These are phyloP conservation scores for Sinocyclocheilus rhinocerous DNA, from an alignment of 2,113 vertebrate species.

Conservation along the genomic window DNA sequence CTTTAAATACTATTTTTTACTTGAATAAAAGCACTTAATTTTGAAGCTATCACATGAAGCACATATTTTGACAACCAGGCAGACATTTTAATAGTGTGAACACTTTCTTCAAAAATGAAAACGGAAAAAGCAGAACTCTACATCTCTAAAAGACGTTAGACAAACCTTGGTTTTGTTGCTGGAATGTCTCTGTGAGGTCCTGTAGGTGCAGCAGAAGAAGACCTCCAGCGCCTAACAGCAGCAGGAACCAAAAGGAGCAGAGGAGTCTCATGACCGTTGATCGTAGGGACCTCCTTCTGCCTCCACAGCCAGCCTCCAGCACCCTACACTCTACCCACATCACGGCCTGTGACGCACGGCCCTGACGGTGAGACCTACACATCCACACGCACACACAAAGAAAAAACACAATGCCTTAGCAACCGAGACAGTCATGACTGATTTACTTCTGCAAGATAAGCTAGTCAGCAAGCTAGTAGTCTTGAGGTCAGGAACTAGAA, in stretches of 20 bases:
- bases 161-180: constrained; percentile 80
- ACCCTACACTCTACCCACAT: constrained; percentile 70
- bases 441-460: background rate
- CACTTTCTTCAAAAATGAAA: too few relatives aligned
- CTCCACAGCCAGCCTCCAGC: constrained; percentile 64
- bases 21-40: too few relatives aligned
- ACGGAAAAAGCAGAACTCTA: too few relatives aligned
- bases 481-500: background rate
- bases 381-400: background rate
- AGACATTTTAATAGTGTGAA: too few relatives aligned
- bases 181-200: constrained; percentile 83
- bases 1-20: too few relatives aligned
- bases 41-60: too few relatives aligned
- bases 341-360: constrained; percentile 54
- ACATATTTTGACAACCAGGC: too few relatives aligned
- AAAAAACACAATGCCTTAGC: background rate
- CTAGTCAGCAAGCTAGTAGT: background rate
- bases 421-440: background rate
- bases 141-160: too few relatives aligned
- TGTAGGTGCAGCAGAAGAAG: constrained; percentile 91
- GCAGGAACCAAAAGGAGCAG: constrained; percentile 88
- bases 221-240: constrained; percentile 88
- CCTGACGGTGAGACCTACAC: constrained; percentile 34
- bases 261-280: constrained; percentile 78
- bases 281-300: constrained; percentile 64